Conservation (phyloP, 1,140 invertebrate genomes). For the Bemisia tabaci region DNA sequence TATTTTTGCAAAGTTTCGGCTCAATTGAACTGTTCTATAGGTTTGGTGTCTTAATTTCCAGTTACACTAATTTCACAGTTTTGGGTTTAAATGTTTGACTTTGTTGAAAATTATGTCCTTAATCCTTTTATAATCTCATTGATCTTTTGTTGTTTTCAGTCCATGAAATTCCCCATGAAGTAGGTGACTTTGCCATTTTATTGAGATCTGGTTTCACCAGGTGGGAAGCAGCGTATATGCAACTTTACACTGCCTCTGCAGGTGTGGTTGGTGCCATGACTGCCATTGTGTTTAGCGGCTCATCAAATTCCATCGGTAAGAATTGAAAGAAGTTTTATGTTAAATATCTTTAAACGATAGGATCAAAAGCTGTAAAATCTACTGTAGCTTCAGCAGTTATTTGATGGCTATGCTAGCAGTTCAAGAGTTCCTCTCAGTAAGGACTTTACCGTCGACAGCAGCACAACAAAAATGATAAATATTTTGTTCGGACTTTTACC, state of each 20-base stretch:
- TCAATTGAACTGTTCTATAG: no score
- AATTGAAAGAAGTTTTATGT: constrained; percentile 6
- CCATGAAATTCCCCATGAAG: constrained; percentile 95
- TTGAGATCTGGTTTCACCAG: constrained; percentile 79
- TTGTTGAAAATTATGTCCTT: no score
- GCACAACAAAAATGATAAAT: not conserved
- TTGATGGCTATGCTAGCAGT: no score
- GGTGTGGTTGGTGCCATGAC: constrained; percentile 75
- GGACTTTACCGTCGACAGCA: no score
- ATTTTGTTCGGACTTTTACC: not conserved
- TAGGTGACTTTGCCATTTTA: constrained; percentile 95
- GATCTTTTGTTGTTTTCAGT: constrained; percentile 4
- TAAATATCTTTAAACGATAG: not conserved
- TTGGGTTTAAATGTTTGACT: no score
- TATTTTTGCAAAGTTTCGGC: no score
- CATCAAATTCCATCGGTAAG: constrained; percentile 58
- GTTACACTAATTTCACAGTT: no score
- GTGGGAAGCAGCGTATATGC: constrained; percentile 87
- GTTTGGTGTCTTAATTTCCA: no score
- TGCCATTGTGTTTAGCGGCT: constrained; percentile 68
- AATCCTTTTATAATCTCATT: no score
- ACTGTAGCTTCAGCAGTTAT: no score
- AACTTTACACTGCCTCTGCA: constrained; percentile 72
- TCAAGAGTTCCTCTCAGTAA: no score
- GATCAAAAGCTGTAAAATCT: no score